Conservation (phyloP, 2,113 vertebrate genomes). For the Nansenia antarctica region DNA sequence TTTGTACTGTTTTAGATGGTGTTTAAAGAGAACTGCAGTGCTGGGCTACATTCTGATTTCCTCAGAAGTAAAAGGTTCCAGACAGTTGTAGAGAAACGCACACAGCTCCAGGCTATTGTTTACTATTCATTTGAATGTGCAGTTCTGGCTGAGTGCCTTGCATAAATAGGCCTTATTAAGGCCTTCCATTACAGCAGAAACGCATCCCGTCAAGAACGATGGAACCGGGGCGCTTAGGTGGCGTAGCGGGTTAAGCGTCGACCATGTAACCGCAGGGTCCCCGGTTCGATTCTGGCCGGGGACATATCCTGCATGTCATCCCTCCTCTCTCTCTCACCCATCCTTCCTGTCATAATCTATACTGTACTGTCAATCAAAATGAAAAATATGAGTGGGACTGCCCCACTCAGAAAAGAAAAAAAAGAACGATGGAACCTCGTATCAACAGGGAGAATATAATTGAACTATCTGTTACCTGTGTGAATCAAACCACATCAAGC, state of each 20-base stretch:
- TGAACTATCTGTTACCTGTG: slow-evolving; percentile 24
- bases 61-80: slow-evolving; percentile 14
- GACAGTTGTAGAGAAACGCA: slow-evolving; percentile 29
- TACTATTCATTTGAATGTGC: slow-evolving; percentile 38
- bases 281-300: too few species aligned
- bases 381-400: too few species aligned
- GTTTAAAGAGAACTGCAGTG: slow-evolving; percentile 30
- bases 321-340: too few species aligned
- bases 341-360: too few species aligned
- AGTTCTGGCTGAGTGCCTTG: slow-evolving; percentile 16
- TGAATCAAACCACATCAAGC: slow-evolving; percentile 11
- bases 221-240: too few species aligned
- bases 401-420: too few species aligned
- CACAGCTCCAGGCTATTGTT: slow-evolving; percentile 48
- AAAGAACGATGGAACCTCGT: too few species aligned
- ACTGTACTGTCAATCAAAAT: too few species aligned
- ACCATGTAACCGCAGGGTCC: too few species aligned
- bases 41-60: slow-evolving; percentile 7
- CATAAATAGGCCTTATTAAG: slow-evolving; percentile 48
- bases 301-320: too few species aligned
- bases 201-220: slow-evolving; percentile 31
- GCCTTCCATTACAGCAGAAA: slow-evolving; percentile 1
- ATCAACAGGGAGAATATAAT: slow-evolving; percentile 25
- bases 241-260: too few species aligned
- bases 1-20: too few species aligned